Base-by-base conservation (phyloP, 2,113 vertebrate genomes). In the Ameiurus melas region DNA sequence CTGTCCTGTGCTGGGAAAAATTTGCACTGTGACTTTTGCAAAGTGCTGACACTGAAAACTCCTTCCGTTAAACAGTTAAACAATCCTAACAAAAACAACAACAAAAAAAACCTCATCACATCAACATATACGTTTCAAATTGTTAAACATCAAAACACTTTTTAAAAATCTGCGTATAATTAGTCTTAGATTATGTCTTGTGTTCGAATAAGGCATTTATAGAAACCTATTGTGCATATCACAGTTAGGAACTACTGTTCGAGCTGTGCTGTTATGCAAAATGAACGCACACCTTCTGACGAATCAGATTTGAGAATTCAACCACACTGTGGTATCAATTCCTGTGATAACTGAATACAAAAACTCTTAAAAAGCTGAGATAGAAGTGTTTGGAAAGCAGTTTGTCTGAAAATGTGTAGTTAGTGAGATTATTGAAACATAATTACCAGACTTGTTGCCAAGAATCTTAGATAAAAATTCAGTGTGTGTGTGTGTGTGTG, bases 401-500 rank as follows among this genome's bases (percentile, higher is more conserved):
- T 73, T 73, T 43, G 36, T 43, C 7, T 73, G 19, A 43, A 73
- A 73, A 73, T 73, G 19, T 73, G 71, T 22, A 43, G 17, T 75
- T 2, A 43, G 19, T 75, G 9, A 73, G 70, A 73, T 47, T 43
- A 47, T 13, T 43, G 71, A 75, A 43, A 75, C 71, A 43, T 43
- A 75, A 75, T 75, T 43, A 12, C 36, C 10, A 25, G 20, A 75
- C 7, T 25, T 75, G 5, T 43, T 75, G 36, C 17, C 19, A 73
- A 36, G 19, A 73, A 39, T 71, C 33, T 7, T 17, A 17, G 30
- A 30, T 70, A 33, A 71, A 71, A 47, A 12, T 47, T 78, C 2
- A 58, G 85, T 83, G 68, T 57, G 55, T 39, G 27, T 79, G 80
- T 79, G 58, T 66, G 71, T 47, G 70, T 82, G 64, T 81, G 33